Percentiles rank a stretch among this genome's conserved stretches.
phyloP scores from a whole-genome alignment of 1,140 invertebrate genomes.

The Drosophila biarmipes region DNA sequence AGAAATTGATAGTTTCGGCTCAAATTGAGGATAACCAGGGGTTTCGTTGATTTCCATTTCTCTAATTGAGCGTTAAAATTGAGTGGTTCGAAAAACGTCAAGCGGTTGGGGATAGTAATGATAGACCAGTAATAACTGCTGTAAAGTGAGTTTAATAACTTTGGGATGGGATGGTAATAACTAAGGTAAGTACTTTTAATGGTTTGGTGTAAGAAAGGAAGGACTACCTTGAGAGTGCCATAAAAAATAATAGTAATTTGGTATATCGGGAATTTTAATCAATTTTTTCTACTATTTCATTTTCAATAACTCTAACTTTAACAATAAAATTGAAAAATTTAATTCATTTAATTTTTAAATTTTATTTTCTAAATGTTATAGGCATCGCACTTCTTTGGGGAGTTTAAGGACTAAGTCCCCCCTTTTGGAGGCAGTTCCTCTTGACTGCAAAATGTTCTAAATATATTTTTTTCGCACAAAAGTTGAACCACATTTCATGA shows the following conservation, averaged over 20 bases:
- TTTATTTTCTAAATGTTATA: too few relatives aligned
- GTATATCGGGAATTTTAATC: neutral
- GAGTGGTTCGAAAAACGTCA: slow-evolving; percentile 15
- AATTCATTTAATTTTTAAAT: too few relatives aligned
- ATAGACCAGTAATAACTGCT: slow-evolving; percentile 22
- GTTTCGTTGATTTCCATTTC: slow-evolving; percentile 30
- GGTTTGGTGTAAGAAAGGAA: neutral
- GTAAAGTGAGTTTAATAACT: neutral
- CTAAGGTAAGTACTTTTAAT: neutral
- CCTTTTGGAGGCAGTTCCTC: too few relatives aligned
- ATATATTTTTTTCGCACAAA: too few relatives aligned
- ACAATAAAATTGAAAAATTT: too few relatives aligned
- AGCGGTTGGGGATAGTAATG: neutral
- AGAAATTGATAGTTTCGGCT: slow-evolving; percentile 36
- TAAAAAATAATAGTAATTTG: neutral
- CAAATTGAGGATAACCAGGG: slow-evolving; percentile 22
- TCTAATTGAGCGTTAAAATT: slow-evolving; percentile 43
- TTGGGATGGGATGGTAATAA: neutral
- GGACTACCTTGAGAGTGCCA: neutral
- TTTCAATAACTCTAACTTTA: too few relatives aligned
- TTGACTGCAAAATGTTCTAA: too few relatives aligned
- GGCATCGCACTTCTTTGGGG: too few relatives aligned
- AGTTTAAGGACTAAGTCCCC: too few relatives aligned
- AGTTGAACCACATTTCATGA: too few relatives aligned
- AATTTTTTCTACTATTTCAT: neutral